Base-by-base conservation (phyloP, 2,797 vertebrate genomes). In the Poecilia gillii region DNA sequence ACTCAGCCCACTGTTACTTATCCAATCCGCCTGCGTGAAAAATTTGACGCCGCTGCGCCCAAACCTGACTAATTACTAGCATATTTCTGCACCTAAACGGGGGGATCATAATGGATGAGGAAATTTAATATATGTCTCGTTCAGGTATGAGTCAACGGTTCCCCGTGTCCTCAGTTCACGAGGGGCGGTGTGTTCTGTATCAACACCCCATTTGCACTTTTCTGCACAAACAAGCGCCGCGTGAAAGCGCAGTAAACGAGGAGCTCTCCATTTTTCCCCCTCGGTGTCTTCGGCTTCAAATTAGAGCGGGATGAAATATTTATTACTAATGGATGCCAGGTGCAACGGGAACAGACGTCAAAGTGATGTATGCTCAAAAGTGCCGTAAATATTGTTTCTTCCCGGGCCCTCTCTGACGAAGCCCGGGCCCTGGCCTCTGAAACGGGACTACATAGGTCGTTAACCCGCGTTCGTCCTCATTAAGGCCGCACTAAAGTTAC, bases 381-480 rank as follows among this genome's bases (percentile, higher is more conserved):
- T 86, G 90, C 94, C 93, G 90, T 95, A 95, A 95, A 96, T 94
- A 95, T 93, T 88, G 90, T 92, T 92, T 85, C 85, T 92, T 93
- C 89, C 83, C 90, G 93, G 66, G 92, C 91, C 85, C 83, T 90
- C 84, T 90, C 73, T 78, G 77, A 82, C 85, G 85, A 85, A 89
- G 80, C 88, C 85, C 82, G 12, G 83, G 77, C 79, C n/a, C 80
- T 74, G 92, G 85, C 90, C 93, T 89, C 87, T 93, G 90, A 92
- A 93, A 93, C 93, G 91, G 80, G 89, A 89, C 85, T 91, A 94
- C 93, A 91, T 75, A 86, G 49, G 91, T 93, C 93, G 93, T 96
- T 95, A 95, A 96, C 92, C 93, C 76, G 89, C 90, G 88, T 86
- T 94, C 91, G 92, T 95, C 94, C 94, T 95, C 95, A 95, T 96